These are phyloP conservation scores for Eublepharis macularius DNA, from an alignment of 2,113 vertebrate genomes.

Conservation along the genomic window DNA sequence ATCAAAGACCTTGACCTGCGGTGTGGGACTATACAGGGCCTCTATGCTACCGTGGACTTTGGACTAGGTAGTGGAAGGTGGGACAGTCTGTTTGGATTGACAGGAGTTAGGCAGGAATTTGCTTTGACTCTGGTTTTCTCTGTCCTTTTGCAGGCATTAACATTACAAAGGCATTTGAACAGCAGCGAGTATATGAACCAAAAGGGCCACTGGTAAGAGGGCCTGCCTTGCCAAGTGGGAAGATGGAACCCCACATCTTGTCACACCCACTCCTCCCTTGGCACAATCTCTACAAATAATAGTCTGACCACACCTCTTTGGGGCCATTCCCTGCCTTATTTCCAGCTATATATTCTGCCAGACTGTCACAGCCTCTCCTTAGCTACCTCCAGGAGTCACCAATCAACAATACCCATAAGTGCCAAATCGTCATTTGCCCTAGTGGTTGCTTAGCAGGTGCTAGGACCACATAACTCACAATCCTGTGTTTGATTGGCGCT, in stretches of 20 bases:
- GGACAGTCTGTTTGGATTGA: background rate
- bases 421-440: background rate
- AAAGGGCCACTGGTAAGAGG: constrained; percentile 88
- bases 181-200: constrained; percentile 84
- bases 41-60: constrained; percentile 93
- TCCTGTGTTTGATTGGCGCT: background rate
- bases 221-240: background rate
- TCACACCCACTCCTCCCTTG: background rate
- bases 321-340: background rate
- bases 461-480: background rate
- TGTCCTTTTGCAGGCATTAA: constrained; percentile 78
- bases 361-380: background rate
- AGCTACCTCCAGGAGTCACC: background rate
- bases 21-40: constrained; percentile 87
- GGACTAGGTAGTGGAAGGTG: constrained; percentile 82
- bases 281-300: constrained; percentile 1
- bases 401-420: background rate
- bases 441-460: background rate
- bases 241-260: background rate
- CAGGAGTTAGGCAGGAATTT: constrained; percentile 2
- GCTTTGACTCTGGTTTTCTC: background rate
- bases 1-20: constrained; percentile 76
- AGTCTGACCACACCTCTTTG: too few species aligned
- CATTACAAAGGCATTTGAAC: constrained; percentile 79
- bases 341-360: background rate